Conservation (phyloP, 2,888 invertebrate species). For the Cylloceria caligata region DNA sequence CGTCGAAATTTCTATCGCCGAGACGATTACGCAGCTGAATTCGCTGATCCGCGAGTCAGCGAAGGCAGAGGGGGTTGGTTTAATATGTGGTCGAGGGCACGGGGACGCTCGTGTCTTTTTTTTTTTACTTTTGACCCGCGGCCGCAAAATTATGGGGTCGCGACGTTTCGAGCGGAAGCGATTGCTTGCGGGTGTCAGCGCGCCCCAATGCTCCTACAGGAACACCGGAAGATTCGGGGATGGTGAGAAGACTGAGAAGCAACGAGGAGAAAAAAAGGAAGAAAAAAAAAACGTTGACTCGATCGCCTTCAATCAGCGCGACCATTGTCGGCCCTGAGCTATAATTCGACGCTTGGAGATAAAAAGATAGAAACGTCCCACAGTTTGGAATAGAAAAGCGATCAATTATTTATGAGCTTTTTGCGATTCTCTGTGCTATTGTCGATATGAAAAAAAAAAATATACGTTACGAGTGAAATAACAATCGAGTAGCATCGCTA, state of each 20-base stretch:
- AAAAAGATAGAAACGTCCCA: conserved; percentile 36
- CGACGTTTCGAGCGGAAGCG: conserved; percentile 81
- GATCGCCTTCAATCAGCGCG: conserved; percentile 83
- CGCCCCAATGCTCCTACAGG: conserved; percentile 58
- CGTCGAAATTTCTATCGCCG: conserved; percentile 49
- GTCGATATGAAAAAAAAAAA: conserved; percentile 11
- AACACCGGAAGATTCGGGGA: conserved; percentile 54
- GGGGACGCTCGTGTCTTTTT: conserved; percentile 71
- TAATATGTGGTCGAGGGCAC: conserved; percentile 41
- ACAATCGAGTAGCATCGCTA: neutral
- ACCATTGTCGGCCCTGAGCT: conserved; percentile 81
- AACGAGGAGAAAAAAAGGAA: conserved; percentile 72
- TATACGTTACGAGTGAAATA: neutral
- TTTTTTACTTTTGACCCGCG: conserved; percentile 81
- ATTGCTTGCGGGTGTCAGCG: conserved; percentile 69
- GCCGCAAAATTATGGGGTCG: conserved; percentile 82
- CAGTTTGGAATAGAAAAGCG: conserved; percentile 42
- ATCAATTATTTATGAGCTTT: conserved; percentile 57
- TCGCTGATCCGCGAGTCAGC: conserved; percentile 43
- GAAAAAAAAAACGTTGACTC: conserved; percentile 55
- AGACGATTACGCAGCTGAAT: conserved; percentile 72
- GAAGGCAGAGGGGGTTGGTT: conserved; percentile 49
- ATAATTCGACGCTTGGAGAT: conserved; percentile 60
- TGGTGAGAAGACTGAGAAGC: conserved; percentile 49
- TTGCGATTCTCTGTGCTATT: neutral